Evolutionary conservation across 2,113 vertebrate species (phyloP).

Genomic region (Marmota flaviventris): DNA sequence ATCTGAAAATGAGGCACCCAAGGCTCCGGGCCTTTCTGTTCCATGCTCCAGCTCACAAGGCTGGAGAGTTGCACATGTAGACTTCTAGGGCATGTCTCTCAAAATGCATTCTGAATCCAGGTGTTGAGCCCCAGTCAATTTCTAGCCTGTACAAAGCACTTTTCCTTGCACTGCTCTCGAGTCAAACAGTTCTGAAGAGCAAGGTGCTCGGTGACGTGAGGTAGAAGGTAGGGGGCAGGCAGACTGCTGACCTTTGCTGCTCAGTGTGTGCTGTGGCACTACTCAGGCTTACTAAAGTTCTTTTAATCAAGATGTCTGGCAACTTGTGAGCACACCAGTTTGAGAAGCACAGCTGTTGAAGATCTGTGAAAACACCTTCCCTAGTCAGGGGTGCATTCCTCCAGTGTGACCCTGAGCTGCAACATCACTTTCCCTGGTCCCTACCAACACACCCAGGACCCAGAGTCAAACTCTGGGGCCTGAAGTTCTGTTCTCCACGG

Average conservation of each 20-base stretch:
- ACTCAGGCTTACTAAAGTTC: neutral
- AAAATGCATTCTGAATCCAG: neutral
- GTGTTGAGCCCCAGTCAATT: neutral
- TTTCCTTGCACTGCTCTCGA: fast-evolving
- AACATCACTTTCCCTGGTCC: neutral
- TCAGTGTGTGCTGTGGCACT: neutral
- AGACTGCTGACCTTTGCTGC: neutral
- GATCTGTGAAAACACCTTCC: neutral
- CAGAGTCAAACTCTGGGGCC: neutral
- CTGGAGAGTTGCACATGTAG: neutral
- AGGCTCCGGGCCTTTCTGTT: neutral
- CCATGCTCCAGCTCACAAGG: neutral
- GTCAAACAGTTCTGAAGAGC: neutral
- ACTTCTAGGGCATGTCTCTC: neutral
- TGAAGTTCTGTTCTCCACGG: neutral
- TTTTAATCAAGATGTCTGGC: neutral
- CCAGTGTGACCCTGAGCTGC: neutral
- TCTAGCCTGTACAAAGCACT: neutral
- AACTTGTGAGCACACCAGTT: neutral
- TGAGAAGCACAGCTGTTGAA: neutral
- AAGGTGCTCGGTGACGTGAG: neutral
- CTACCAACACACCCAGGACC: no score
- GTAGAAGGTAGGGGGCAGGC: neutral
- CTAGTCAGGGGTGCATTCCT: neutral
- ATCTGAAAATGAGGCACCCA: neutral